A percentile compares a stretch with the other conserved stretches of the same genome.
Conservation (phyloP, 2,888 invertebrate species). For the Ctenicera cuprea region DNA sequence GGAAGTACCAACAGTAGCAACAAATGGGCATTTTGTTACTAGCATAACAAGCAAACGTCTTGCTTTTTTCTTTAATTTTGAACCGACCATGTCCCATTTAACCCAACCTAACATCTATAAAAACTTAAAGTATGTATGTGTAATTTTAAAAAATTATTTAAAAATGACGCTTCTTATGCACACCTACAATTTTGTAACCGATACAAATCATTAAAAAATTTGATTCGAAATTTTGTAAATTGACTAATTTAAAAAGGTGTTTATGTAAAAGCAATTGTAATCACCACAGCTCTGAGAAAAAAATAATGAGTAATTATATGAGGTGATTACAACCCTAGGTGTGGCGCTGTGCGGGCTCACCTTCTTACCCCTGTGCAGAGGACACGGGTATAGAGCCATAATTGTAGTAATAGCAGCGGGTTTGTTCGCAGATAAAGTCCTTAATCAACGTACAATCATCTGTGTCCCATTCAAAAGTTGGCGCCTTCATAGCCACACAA, state of each 20-base stretch:
- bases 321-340: conserved; percentile 61
- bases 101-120: too few relatives aligned
- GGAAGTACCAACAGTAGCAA: too few relatives aligned
- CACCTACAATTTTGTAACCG: too few relatives aligned
- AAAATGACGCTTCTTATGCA: too few relatives aligned
- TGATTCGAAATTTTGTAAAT: not conserved
- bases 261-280: conserved; percentile 7
- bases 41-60: too few relatives aligned
- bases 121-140: too few relatives aligned
- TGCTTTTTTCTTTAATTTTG: too few relatives aligned
- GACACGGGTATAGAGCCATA: conserved; percentile 93
- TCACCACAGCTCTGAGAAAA: conserved; percentile 45
- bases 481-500: conserved; percentile 86
- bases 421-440: conserved; percentile 93
- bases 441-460: conserved; percentile 89
- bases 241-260: not conserved
- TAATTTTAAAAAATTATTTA: too few relatives aligned
- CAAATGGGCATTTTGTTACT: too few relatives aligned
- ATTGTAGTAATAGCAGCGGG: conserved; percentile 93
- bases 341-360: conserved; percentile 76
- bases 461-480: conserved; percentile 87
- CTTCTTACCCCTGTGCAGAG: conserved; percentile 94
- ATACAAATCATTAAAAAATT: too few relatives aligned
- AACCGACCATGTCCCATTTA: too few relatives aligned
- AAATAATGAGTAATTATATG: conserved; percentile 3